phyloP scores from a whole-genome alignment of 2,797 vertebrate species.

The Novumbra hubbsi region DNA sequence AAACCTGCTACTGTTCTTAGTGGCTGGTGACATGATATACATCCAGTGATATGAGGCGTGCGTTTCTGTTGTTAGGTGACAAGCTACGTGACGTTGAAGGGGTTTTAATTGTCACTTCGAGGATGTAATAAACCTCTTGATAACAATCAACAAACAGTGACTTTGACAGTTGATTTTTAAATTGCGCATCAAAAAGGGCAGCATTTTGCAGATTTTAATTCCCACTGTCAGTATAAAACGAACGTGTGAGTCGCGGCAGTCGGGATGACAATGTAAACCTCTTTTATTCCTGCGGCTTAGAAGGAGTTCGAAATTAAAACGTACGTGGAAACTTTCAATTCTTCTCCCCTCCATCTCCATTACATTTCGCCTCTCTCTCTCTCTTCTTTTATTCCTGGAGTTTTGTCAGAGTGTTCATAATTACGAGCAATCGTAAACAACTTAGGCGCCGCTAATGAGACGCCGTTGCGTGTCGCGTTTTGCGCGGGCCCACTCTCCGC shows the following conservation, averaged over 20 bases:
- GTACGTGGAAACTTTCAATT: constrained; percentile 44
- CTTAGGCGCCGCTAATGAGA: constrained; percentile 59
- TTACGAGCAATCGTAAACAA: constrained; percentile 79
- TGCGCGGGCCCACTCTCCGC: constrained; percentile 50
- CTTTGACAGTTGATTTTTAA: constrained; percentile 73
- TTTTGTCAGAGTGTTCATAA: constrained; percentile 72
- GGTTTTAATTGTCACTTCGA: constrained; percentile 76
- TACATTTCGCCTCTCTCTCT: constrained; percentile 24
- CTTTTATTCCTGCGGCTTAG: constrained; percentile 64
- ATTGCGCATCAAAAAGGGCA: constrained; percentile 60
- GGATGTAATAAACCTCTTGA: constrained; percentile 77
- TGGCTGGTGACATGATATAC: not conserved
- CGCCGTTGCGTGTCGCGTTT: constrained; percentile 61
- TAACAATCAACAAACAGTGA: constrained; percentile 79
- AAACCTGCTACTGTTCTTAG: constrained; percentile 16
- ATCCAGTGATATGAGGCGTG: constrained; percentile 4
- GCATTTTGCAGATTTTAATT: constrained; percentile 76
- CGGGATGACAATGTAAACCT: constrained; percentile 69
- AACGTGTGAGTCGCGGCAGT: constrained; percentile 68
- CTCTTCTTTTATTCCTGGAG: constrained; percentile 62
- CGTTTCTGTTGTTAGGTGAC: constrained; percentile 36
- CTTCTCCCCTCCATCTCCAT: constrained; percentile 43
- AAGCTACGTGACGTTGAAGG: constrained; percentile 65
- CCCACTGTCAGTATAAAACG: constrained; percentile 74
- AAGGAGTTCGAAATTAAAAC: constrained; percentile 65